Conservation (phyloP, 2,797 vertebrate genomes). For the Anomalospiza imberbis region DNA sequence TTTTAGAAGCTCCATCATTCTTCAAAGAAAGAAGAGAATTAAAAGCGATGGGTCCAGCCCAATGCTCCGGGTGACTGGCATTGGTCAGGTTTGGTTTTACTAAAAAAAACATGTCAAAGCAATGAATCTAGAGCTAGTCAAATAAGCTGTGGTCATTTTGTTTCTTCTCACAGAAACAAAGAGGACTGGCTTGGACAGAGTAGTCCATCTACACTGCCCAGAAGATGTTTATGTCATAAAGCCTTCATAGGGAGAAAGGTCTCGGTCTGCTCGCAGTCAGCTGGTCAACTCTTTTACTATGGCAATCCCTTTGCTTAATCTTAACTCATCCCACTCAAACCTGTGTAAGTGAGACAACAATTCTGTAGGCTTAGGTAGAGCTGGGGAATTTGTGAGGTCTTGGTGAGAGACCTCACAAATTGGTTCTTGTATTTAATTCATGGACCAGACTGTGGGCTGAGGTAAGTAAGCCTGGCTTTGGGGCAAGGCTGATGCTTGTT, state of each 20-base stretch:
- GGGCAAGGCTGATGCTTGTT: not conserved
- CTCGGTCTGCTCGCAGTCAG: not conserved
- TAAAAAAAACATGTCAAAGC: not conserved
- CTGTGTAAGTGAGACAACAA: not conserved
- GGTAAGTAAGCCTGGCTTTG: not conserved
- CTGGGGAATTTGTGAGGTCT: not conserved
- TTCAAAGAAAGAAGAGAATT: not conserved
- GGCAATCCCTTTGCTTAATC: not conserved
- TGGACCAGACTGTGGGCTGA: not conserved
- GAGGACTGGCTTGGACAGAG: fast-evolving
- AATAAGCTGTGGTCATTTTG: not conserved
- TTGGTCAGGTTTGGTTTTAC: not conserved
- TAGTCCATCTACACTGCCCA: not conserved
- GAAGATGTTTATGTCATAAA: not conserved
- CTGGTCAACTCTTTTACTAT: not conserved
- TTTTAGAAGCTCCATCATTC: not conserved
- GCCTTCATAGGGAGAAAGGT: not conserved
- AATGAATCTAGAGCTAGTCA: not conserved
- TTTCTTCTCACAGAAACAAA: not conserved
- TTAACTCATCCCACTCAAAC: not conserved
- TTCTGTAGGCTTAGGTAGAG: not conserved
- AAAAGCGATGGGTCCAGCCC: not conserved
- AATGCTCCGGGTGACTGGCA: not conserved
- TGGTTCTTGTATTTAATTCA: not conserved
- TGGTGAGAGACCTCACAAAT: not conserved